Conservation (phyloP, 1,140 invertebrate species). For the Dendroctonus ponderosae region DNA sequence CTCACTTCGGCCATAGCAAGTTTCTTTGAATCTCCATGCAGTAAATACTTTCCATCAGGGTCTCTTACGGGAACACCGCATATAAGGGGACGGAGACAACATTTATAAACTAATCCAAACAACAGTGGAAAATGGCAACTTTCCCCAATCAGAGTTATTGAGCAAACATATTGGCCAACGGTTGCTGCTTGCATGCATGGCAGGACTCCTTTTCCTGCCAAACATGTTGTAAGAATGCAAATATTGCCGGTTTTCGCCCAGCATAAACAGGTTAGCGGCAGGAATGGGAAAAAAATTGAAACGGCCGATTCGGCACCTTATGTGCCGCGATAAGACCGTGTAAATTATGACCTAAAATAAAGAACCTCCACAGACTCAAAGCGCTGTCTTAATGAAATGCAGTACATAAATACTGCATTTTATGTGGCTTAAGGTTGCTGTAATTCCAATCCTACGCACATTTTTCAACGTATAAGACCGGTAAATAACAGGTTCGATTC, state of each 20-base stretch:
- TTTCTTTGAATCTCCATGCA: too few relatives aligned
- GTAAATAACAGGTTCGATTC: slow-evolving; percentile 2
- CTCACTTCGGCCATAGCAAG: too few relatives aligned
- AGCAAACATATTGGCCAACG: too few relatives aligned
- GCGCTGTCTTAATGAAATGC: background rate
- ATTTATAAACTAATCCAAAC: too few relatives aligned
- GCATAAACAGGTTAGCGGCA: slow-evolving; percentile 1
- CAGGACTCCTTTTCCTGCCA: slow-evolving; percentile 6
- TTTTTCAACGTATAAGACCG: slow-evolving; percentile 2
- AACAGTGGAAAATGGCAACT: too few relatives aligned
- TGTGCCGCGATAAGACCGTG: background rate
- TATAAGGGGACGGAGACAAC: too few relatives aligned
- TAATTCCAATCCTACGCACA: slow-evolving; percentile 12
- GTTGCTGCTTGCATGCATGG: background rate
- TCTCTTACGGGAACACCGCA: too few relatives aligned
- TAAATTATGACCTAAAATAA: slow-evolving; percentile 1
- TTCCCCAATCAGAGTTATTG: too few relatives aligned
- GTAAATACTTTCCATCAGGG: too few relatives aligned
- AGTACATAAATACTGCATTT: slow-evolving; percentile 9
- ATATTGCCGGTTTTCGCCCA: slow-evolving; percentile 9
- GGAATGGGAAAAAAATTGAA: background rate
- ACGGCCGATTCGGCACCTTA: slow-evolving; percentile 2
- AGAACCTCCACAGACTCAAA: background rate
- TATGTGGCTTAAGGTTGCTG: slow-evolving; percentile 8
- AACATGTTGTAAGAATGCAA: slow-evolving; percentile 12